Evolutionary conservation across 2,888 invertebrate species (phyloP), one percentile per base, ranked within the genome.

Genomic region (Protula sp.): DNA sequence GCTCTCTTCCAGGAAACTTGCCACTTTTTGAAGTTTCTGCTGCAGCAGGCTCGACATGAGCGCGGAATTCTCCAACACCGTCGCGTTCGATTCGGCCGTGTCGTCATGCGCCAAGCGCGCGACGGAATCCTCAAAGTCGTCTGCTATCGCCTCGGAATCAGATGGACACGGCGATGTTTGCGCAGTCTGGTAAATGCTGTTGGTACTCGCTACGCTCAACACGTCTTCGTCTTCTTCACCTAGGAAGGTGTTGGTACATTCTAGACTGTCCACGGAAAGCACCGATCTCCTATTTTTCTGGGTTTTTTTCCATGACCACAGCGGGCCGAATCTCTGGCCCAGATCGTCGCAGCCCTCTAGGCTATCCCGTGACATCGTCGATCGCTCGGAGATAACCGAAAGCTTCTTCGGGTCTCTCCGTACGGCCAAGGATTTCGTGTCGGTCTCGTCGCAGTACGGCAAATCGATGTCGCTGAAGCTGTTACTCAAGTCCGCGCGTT

Each of bases 61-160:
- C 19, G 9, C 9, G 19, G 38, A 38, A 38, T 38, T 38, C 38
- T 38, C 38, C 38, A 38, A 14, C 38, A 38, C 38, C 19, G 38
- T 38, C 19, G 38, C 19, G 38, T 38, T 38, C 27, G 47, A 22
- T 27, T 19, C 24, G 9, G 2, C 28, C 5, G 47, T 26, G 4
- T 29, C 55, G 19, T 24, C 38, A 29, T 54, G 47, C 3, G 53
- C 27, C 30, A 47, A 31, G n/a, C 29, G 55, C 28, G 38, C 50
- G 45, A 62, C 27, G 2, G 62, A 59, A 31, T 62, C 62, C 38
- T 62, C 59, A 55, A 57, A 62, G n/a, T 52, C 57, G n/a, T 57
- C 52, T 22, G 47, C 48, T n/a, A 38, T 45, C 3, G 47, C 52
- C 30, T 52, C 53, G 2, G 22, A 24, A 45, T 55, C 60, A n/a